phyloP scores from a whole-genome alignment of 2,888 invertebrate genomes.

The Holacanthella duospinosa region DNA sequence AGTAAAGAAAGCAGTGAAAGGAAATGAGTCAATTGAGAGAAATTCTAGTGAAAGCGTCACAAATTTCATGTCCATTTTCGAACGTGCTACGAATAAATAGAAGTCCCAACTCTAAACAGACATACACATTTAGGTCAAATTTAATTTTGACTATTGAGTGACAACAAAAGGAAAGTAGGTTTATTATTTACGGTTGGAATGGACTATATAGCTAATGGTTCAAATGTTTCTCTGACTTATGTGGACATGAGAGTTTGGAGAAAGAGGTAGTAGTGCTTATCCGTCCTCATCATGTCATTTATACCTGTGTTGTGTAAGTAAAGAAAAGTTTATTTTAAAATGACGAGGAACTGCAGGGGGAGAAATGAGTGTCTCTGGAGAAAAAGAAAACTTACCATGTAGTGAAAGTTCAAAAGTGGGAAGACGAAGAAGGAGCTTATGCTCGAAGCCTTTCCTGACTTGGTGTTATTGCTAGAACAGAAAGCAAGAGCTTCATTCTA shows the following conservation, averaged over 20 bases:
- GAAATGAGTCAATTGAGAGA: constrained; percentile 34
- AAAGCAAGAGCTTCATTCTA: no score
- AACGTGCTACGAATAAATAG: background rate
- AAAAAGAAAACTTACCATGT: background rate
- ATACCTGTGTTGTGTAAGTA: background rate
- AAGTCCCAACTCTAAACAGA: background rate
- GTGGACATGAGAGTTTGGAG: no score
- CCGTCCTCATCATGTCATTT: background rate
- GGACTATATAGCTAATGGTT: no score
- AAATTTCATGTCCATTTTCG: background rate
- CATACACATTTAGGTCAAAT: background rate
- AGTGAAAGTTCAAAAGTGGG: background rate
- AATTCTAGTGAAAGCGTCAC: background rate
- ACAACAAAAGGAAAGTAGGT: background rate
- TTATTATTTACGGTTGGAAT: no score
- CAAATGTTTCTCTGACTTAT: background rate
- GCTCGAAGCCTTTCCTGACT: background rate
- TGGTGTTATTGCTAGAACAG: background rate
- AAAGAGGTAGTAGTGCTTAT: no score
- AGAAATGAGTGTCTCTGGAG: constrained; percentile 1
- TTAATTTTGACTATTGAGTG: constrained; percentile 2
- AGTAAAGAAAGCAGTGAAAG: no score
- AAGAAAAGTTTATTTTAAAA: constrained; percentile 2
- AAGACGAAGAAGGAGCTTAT: background rate
- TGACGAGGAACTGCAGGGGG: background rate